A percentile compares a stretch with the other conserved stretches of the same genome.
phyloP scores from a whole-genome alignment of 2,888 invertebrate species.

The Microchrysa polita region DNA sequence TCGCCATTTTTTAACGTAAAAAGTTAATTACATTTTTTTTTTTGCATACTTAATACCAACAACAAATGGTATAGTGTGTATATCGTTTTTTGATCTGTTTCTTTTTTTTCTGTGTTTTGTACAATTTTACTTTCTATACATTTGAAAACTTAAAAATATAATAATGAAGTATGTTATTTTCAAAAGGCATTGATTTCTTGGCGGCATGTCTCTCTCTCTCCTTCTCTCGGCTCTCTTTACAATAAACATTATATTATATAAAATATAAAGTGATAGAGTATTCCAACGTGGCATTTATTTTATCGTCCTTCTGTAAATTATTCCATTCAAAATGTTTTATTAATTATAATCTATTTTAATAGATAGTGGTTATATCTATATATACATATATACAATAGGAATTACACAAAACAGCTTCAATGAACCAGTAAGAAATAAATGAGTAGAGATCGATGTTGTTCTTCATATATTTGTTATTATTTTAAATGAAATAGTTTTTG shows the following conservation, averaged over 20 bases:
- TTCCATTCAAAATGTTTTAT: conserved; percentile 52
- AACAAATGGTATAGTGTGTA: too few relatives aligned
- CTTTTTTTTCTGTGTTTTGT: too few relatives aligned
- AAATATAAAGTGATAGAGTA: background rate
- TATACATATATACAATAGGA: too few relatives aligned
- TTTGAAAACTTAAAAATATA: background rate
- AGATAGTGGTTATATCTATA: too few relatives aligned
- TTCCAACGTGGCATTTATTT: too few relatives aligned
- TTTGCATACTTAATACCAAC: too few relatives aligned
- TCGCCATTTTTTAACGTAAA: conserved; percentile 32
- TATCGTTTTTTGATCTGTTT: too few relatives aligned
- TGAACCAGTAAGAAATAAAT: background rate
- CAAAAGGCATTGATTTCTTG: conserved; percentile 80
- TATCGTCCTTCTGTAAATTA: conserved; percentile 61
- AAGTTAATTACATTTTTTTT: conserved; percentile 7
- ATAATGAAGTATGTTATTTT: conserved; percentile 66
- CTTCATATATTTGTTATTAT: background rate
- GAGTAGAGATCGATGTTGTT: background rate
- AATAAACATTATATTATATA: background rate
- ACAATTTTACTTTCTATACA: conserved; percentile 65
- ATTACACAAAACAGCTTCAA: too few relatives aligned
- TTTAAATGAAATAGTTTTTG: background rate
- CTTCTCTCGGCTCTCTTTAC: conserved; percentile 57
- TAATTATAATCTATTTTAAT: background rate
- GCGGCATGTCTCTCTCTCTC: conserved; percentile 80